Evolutionary conservation across 2,797 vertebrate species (phyloP).

Genomic region (Hybognathus amarus): DNA sequence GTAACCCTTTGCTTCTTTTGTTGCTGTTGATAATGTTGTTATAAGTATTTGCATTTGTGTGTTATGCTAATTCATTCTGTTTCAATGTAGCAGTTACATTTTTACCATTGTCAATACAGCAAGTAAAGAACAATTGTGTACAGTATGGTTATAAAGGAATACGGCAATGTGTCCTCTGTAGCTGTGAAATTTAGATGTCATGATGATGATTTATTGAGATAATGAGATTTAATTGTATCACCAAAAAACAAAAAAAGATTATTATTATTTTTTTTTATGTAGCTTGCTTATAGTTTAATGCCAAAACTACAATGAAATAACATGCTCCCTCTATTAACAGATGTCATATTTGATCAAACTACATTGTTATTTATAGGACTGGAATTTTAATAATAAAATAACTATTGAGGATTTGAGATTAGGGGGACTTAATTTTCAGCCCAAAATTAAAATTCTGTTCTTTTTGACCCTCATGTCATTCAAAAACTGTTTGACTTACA

Average conservation of each 20-base stretch:
- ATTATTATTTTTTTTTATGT: constrained; percentile 40
- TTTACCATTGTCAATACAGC: constrained; percentile 25
- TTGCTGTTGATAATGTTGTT: constrained; percentile 53
- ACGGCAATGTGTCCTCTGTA: constrained; percentile 9
- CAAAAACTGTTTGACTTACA: neutral
- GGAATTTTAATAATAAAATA: neutral
- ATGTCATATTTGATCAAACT: constrained; percentile 1
- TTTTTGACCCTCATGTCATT: neutral
- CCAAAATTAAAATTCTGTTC: neutral
- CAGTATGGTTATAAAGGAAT: neutral
- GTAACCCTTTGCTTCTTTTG: constrained; percentile 36
- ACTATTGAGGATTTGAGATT: neutral
- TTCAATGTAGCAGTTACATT: constrained; percentile 31
- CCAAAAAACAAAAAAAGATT: neutral
- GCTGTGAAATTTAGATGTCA: constrained; percentile 28
- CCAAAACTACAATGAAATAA: constrained; percentile 2
- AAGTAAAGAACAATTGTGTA: constrained; percentile 9
- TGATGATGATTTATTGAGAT: constrained; percentile 21
- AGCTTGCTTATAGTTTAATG: constrained; percentile 64
- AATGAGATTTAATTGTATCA: neutral
- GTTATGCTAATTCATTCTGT: constrained; percentile 24
- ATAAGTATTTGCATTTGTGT: constrained; percentile 46
- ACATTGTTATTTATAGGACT: neutral
- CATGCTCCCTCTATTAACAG: neutral
- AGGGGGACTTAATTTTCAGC: neutral